These are phyloP conservation scores for Telenomus remus DNA, from an alignment of 1,140 invertebrate genomes.

Conservation along the genomic window DNA sequence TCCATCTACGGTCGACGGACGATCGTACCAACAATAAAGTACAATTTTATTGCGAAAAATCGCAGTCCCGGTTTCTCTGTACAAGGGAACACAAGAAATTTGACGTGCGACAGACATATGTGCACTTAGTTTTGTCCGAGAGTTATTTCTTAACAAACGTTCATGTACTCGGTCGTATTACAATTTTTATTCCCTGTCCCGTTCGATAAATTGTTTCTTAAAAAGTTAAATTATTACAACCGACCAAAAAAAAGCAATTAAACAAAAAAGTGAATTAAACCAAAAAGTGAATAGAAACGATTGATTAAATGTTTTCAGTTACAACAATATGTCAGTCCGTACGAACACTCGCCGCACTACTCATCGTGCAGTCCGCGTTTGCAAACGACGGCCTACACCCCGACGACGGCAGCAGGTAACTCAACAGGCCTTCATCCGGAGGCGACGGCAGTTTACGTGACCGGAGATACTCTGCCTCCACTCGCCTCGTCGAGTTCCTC, in stretches of 20 bases:
- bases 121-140: background rate
- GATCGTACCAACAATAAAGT: slow-evolving; percentile 2
- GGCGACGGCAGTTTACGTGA: slow-evolving; percentile 70
- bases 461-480: slow-evolving; percentile 68
- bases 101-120: background rate
- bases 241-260: too few species aligned
- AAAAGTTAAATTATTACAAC: too few species aligned
- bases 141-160: background rate
- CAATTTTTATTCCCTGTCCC: background rate
- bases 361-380: slow-evolving; percentile 75
- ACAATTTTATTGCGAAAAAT: slow-evolving; percentile 2
- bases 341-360: slow-evolving; percentile 71
- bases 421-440: slow-evolving; percentile 70
- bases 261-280: too few species aligned
- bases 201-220: background rate
- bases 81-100: background rate
- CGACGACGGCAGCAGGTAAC: slow-evolving; percentile 70
- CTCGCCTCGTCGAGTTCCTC: slow-evolving; percentile 73
- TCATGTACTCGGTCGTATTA: background rate
- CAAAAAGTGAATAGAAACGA: too few species aligned
- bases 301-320: slow-evolving; percentile 56
- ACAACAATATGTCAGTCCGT: slow-evolving; percentile 72
- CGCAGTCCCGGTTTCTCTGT: background rate
- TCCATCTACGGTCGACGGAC: background rate
- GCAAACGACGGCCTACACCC: slow-evolving; percentile 74